Evolutionary conservation across 2,888 invertebrate genomes (phyloP), one percentile per base, ranked within the genome.

Genomic region (Carpatolechia fugitivella): DNA sequence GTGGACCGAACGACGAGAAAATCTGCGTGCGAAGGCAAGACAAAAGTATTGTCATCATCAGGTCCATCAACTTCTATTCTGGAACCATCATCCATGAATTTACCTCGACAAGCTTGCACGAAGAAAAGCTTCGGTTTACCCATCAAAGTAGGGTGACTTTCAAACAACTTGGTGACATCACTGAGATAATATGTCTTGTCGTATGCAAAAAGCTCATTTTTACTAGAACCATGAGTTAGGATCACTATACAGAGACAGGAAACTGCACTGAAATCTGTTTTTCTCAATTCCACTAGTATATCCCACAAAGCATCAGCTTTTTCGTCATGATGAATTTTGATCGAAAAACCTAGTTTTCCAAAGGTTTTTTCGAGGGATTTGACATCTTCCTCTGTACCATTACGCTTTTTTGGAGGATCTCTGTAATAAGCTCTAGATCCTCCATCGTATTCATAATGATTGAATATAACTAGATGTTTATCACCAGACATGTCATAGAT

Each of bases 101-200:
- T 64, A 0, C 86, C 86, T 52, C 85, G 69, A 59, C 86, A 86
- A 30, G 86, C 86, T 82, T 86, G 64, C 0, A 85, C 63, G 40
- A 85, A 75, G 55, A 84, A 76, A 35, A 85, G 61, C 55, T 85
- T 85, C 1, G 85, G 85, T 40, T 78, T 82, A 31, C 71, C 75
- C 1, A 75, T 70, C 20, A 82, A 66, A 0, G 69, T 64, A 10
- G 56, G 53, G 52, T 76, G 64, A 20, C 67, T 61, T 57, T 78
- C 76, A 38, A 83, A 68, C 36, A 69, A 61, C 47, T 52, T 52
- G 5, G 72, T 65, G 2, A 83, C 57, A 29, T 82, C 82, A 18
- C 36, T 60, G 1, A 83, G 59, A 3, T 67, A 56, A 57, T 83
- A 83, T 0, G 78, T 70, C 29, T 74, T 66, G 56, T 83, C 83